Evolutionary conservation across 2,113 vertebrate species (phyloP), one percentile per base, ranked within the genome.

Genomic region (Psilopogon haemacephalus): DNA sequence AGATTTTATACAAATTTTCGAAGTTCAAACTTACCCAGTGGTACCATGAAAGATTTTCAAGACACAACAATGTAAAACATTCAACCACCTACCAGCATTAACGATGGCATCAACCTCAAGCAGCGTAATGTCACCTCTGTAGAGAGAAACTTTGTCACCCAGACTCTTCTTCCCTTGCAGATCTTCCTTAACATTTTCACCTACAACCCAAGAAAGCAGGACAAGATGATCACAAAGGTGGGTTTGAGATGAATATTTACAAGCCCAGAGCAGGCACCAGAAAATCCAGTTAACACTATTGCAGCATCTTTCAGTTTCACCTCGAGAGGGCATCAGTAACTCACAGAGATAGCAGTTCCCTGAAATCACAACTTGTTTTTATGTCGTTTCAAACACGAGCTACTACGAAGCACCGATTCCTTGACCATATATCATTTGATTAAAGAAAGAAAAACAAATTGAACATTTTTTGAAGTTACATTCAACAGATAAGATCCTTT

Each of bases 31-130:
- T 44, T 46, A 5, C 14, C 42, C 38, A 0, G 0, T 28, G 5
- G 30, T 5, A 2, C 52, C 67, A 32, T 4, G 42, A 18, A 69
- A 46, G 20, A 62, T 16, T 79, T 30, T 68, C 9, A 32, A 56
- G 91, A 81, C 15, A n/a, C 2, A 77, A 40, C 59, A 71, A 75
- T 3, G 8, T 77, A 32, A 94, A 85, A 55, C 8, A 78, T 82
- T 88, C 56, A 42, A 68, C 12, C 62, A 93, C 99, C 97, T 98
- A 99, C 99, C 99, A 74, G 99, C 99, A 97, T 99, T 99, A 94
- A 99, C 99, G 24, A 99, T 99, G 93, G 99, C 99, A 80, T 99
- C 99, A 86, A 99, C 97, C 96, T 99, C 99, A 79, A 99, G 97
- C 89, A 98, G 88, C 0, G 99, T 99, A 84, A 99, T 99, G 96